phyloP scores from a whole-genome alignment of 2,797 vertebrate genomes.

The Chloroceryle inda region DNA sequence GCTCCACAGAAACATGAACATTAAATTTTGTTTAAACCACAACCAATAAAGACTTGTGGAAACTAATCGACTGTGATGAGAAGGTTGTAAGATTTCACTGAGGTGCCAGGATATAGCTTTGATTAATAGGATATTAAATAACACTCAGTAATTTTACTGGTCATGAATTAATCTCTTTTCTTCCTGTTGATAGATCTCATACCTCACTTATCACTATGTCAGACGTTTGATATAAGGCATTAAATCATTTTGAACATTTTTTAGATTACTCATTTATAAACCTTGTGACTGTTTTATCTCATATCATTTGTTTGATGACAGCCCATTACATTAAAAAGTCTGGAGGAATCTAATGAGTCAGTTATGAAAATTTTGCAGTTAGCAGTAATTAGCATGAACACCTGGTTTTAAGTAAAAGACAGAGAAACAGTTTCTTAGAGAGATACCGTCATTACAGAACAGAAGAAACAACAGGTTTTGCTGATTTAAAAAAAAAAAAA shows the following conservation, averaged over 20 bases:
- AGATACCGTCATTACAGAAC: background rate
- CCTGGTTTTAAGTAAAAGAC: constrained; percentile 18
- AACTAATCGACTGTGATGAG: constrained; percentile 46
- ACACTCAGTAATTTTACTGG: constrained; percentile 55
- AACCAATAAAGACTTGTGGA: constrained; percentile 26
- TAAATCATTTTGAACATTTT: constrained; percentile 67
- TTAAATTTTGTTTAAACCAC: constrained; percentile 47
- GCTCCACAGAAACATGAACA: background rate
- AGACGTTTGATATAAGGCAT: constrained; percentile 29
- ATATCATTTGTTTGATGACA: constrained; percentile 62
- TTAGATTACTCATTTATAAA: constrained; percentile 59
- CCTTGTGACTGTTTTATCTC: constrained; percentile 61
- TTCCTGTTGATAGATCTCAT: constrained; percentile 62
- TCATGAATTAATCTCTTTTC: constrained; percentile 64
- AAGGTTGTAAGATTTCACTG: constrained; percentile 41
- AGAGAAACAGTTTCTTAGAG: background rate
- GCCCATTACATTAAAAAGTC: background rate
- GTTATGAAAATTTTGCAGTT: constrained; percentile 37
- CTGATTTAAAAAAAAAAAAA: background rate
- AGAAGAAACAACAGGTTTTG: background rate
- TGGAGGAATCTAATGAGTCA: constrained; percentile 44
- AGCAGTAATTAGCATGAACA: constrained; percentile 13
- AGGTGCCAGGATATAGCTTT: constrained; percentile 45
- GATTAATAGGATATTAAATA: constrained; percentile 72
- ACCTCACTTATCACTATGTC: constrained; percentile 65